Conservation (phyloP, 1,140 invertebrate species). For the Globodera rostochiensis region DNA sequence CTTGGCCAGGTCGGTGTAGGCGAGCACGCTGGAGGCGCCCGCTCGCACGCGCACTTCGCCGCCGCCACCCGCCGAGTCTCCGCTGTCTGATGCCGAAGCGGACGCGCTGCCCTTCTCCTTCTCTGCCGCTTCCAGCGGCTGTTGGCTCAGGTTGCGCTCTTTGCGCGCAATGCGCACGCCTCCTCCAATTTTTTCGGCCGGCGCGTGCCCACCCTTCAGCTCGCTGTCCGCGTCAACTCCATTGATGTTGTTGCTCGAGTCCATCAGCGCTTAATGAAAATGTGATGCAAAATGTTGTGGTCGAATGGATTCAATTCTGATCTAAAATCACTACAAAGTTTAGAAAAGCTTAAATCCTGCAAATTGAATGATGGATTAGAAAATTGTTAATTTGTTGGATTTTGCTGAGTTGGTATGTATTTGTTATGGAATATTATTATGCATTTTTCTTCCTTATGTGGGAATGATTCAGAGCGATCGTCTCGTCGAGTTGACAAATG, state of each 20-base stretch:
- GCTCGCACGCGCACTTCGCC: constrained; percentile 29
- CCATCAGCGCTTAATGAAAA: background rate
- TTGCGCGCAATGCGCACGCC: constrained; percentile 48
- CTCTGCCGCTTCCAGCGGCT: background rate
- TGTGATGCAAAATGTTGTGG: no score
- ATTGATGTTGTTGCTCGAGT: background rate
- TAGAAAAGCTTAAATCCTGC: no score
- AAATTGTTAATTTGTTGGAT: no score
- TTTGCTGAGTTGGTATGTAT: no score
- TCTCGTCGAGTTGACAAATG: no score
- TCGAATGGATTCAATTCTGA: no score
- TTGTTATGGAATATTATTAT: no score
- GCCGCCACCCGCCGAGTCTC: constrained; percentile 14
- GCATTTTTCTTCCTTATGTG: no score
- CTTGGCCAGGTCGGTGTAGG: constrained; percentile 25
- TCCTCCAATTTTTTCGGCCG: constrained; percentile 48
- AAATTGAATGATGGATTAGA: no score
- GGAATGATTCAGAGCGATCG: no score
- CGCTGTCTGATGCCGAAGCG: constrained; percentile 8
- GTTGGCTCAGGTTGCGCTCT: constrained; percentile 37
- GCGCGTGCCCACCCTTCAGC: constrained; percentile 42
- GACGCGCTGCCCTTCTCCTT: constrained; percentile 11
- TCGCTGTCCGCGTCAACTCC: constrained; percentile 20
- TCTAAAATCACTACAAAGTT: no score
- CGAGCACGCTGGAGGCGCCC: constrained; percentile 27